phyloP scores from a whole-genome alignment of 2,797 vertebrate genomes.

The Lagocephalus sceleratus region DNA sequence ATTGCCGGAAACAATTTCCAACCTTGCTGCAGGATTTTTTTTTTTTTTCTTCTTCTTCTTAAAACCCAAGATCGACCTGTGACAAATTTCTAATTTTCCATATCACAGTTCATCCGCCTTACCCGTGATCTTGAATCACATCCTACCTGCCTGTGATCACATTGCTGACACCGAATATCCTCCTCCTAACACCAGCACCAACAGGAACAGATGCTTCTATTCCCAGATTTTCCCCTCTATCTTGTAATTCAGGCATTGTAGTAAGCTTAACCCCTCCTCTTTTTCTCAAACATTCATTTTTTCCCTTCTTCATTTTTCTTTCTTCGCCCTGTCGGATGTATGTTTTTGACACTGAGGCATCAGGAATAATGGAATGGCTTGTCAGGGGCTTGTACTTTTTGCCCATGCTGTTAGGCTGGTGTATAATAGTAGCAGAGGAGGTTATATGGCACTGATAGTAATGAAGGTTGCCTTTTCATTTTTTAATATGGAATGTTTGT shows the following conservation, averaged over 20 bases:
- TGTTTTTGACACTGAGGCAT: slow-evolving; percentile 74
- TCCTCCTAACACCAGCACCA: slow-evolving; percentile 36
- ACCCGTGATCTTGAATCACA: slow-evolving; percentile 26
- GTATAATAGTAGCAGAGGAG: slow-evolving; percentile 68
- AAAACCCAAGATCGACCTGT: slow-evolving; percentile 6
- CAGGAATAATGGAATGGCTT: slow-evolving; percentile 77
- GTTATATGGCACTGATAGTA: slow-evolving; percentile 78
- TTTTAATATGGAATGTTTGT: slow-evolving; percentile 82
- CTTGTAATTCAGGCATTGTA: slow-evolving; percentile 65
- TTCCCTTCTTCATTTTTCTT: slow-evolving; percentile 42
- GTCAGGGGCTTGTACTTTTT: slow-evolving; percentile 71
- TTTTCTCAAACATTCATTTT: slow-evolving; percentile 49
- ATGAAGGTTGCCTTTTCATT: slow-evolving; percentile 79
- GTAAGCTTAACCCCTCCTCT: slow-evolving; percentile 60
- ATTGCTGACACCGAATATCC: slow-evolving; percentile 43
- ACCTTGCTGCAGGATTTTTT: slow-evolving; percentile 12
- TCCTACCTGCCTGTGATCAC: slow-evolving; percentile 24
- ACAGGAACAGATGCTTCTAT: slow-evolving; percentile 48
- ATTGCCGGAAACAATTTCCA: slow-evolving; percentile 4
- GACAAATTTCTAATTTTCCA: slow-evolving; percentile 36
- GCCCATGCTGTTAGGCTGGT: slow-evolving; percentile 65
- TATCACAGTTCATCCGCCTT: slow-evolving; percentile 30
- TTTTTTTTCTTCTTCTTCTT: neutral
- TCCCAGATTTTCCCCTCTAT: slow-evolving; percentile 58
- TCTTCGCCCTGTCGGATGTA: slow-evolving; percentile 65